These are phyloP conservation scores for Bujurquina vittata DNA, from an alignment of 2,113 vertebrate genomes.

Conservation along the genomic window DNA sequence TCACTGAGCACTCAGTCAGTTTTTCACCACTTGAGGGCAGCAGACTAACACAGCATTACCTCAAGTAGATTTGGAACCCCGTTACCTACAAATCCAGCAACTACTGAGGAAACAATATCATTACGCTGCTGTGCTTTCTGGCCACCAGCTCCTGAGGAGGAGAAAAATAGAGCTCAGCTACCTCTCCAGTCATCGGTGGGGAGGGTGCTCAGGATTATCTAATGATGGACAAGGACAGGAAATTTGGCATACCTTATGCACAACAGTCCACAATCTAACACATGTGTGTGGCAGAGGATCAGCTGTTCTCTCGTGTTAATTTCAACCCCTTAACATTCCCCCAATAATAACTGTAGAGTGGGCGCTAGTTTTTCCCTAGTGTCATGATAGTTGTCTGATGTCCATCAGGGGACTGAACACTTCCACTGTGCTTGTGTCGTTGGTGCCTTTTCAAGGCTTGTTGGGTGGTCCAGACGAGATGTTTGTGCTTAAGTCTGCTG, in stretches of 20 bases:
- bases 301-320: too few species aligned
- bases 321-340: neutral
- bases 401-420: too few species aligned
- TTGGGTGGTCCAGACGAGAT: too few species aligned
- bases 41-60: neutral
- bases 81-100: neutral
- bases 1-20: neutral
- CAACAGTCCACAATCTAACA: too few species aligned
- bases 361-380: too few species aligned
- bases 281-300: too few species aligned
- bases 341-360: too few species aligned
- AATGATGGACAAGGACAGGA: neutral
- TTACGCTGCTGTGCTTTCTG: neutral
- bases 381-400: too few species aligned
- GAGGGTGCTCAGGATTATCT: neutral
- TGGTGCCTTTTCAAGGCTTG: too few species aligned
- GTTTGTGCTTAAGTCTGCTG: too few species aligned
- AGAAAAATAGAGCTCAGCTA: neutral
- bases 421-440: too few species aligned
- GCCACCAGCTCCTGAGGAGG: neutral
- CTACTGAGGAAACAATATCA: neutral
- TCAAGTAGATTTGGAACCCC: neutral
- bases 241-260: neutral
- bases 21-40: neutral
- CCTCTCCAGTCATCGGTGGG: neutral